Base-by-base conservation (phyloP, 2,888 invertebrate species). In the Sinotaia quadrata region DNA sequence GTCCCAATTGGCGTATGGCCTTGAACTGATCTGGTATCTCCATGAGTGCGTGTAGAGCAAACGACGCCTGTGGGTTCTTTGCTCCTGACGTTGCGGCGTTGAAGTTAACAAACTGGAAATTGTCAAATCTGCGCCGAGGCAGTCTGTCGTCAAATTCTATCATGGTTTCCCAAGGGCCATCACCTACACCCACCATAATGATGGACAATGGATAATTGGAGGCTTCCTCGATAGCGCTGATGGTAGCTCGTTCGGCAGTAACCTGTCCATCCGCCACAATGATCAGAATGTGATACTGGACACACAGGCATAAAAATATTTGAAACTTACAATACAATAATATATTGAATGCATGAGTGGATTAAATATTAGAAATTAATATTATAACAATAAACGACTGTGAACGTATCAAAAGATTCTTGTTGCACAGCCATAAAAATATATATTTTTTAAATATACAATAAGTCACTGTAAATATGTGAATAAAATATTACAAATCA, bases 201-300 rank as follows among this genome's bases (percentile, higher is more conserved):
- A 90, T 89, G 2, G 89, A 89, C 27, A 90, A 80, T 2, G 90
- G 89, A 76, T 86, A 89, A 68, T 86, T 84, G 41, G 90, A 89
- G 3, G 90, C 90, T 47, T 88, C 87, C 1, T 90, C 89, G 24
- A 90, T 90, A 10, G 90, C 89, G 21, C 87, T 81, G 2, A 85
- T 78, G 2, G 90, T 89, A 2, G 87, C 87, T 24, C 85, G 78
- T 76, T 90, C 90, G 65, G 88, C 88, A 2, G 89, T 88, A 59
- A 90, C 89, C 78, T 90, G 90, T 15, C 90, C 90, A 76, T 90
- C 90, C 7, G 90, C 89, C 27, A 90, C 87, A 60, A 90, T 89
- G 8, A 90, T 88, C 57, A 90, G 83, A 52, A 90, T 89, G 78
- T 90, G 90, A 77, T 89, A 90, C 88, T 89, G 81, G 33, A 80